Evolutionary conservation across 2,113 vertebrate species (phyloP), one percentile per base, ranked within the genome.

Genomic region (Bubo blakistoni): DNA sequence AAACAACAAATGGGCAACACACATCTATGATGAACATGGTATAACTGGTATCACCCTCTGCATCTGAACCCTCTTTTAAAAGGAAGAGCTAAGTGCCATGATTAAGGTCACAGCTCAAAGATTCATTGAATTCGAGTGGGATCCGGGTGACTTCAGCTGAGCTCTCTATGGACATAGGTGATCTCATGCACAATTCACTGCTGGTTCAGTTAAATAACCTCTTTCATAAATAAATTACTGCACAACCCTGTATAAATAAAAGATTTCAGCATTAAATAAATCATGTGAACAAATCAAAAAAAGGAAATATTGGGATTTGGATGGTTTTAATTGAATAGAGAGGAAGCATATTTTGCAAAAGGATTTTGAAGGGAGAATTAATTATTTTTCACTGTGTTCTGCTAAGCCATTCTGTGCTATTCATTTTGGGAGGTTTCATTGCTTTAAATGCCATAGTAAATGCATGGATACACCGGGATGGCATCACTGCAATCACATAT

Each of bases 221-320:
- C 46, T 49, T 21, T 83, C 90, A 80, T 86, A 90, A 92, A 90
- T 86, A 90, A 90, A 77, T 86, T 70, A 77, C 54, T 62, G 21
- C 29, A 61, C 20, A 71, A 74, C 2, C 14, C 74, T 47, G 32
- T 51, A 97, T 97, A 94, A 98, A 97, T 97, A 97, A 97, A 93
- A 95, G 13, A 97, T 95, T 95, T 86, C 19, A 59, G 63, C 30
- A 25, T 54, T 98, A 94, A 98, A 98, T 95, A 97, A 97, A 97
- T 94, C 27, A 97, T 88, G 26, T 80, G 72, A 90, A 88, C 61
- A 95, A 94, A 95, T 91, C 72, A 82, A 51, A 26, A 29, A 38
- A 85, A 73, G 95, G 59, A 90, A 79, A 69, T 78, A 42, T 14
- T 89, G 44, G 29, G 12, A 77, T 88, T 52, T 69, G 49, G 51